Evolutionary conservation across 30 jellyfish, hydroid and myxozoan genomes (phyloP), one percentile per base, ranked within the genome.

Genomic region (Turritopsis dohrnii): DNA sequence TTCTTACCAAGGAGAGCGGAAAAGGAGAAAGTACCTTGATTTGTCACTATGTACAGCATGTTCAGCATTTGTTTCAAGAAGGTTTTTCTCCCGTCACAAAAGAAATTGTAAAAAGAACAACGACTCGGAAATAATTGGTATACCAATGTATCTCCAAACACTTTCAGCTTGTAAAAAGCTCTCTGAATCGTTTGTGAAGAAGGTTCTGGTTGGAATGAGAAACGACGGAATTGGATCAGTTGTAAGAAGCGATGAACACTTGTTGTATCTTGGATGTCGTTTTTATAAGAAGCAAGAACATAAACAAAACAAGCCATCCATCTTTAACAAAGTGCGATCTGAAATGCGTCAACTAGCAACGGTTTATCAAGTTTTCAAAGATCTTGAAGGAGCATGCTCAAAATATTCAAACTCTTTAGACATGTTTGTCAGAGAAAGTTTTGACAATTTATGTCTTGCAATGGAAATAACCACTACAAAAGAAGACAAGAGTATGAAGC

Each of bases 1-100:
- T 23, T n/a, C 30, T n/a, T 69, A 69, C 30, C 77, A 69, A 27
- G 77, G 77, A n/a, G 77, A 69, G 77, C 28, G 30, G 30, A 69
- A 69, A 69, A 69, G 77, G 30, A 69, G 8, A 69, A 69, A 69
- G 77, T 27, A 69, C 30, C 77, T n/a, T n/a, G 30, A 69, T n/a
- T 69, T 69, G 77, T 23, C 30, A n/a, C 9, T 23, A 69, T 69
- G 77, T 1, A 69, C 31, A n/a, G 30, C 30, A n/a, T 69, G 77
- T 69, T 69, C 77, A n/a, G 77, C 77, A 1, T 69, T 69, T 69
- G 60, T 41, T 41, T 41, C 60, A 41, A 41, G 60, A 41, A 41
- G 60, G 60, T 41, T 41, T 41, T 41, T 41, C 13, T 41, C 60
- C 60, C 60, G 60, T 41, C 60, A 41, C 60, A 41, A 41, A 41